These are phyloP conservation scores for Neogobius melanostomus DNA, from an alignment of 2,113 vertebrate genomes.

Conservation along the genomic window DNA sequence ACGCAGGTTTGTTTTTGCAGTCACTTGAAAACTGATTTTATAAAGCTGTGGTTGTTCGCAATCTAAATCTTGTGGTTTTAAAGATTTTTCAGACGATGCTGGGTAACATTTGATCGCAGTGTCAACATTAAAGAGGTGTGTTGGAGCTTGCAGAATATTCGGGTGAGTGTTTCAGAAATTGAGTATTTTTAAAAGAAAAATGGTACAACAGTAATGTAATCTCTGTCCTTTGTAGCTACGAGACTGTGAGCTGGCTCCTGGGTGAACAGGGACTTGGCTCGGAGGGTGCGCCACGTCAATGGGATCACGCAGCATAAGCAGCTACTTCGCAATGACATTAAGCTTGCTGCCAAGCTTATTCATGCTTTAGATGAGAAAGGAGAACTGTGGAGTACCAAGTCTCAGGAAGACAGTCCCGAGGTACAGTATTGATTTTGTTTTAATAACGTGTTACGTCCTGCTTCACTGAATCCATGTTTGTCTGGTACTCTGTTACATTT, in stretches of 20 bases:
- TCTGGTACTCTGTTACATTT: background rate
- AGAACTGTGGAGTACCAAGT: conserved; percentile 79
- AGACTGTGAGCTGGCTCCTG: conserved; percentile 90
- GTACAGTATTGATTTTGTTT: conserved; percentile 31
- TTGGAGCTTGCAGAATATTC: conserved; percentile 92
- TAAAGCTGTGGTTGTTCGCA: background rate
- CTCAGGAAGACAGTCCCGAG: conserved; percentile 71
- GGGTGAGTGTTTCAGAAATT: conserved; percentile 71
- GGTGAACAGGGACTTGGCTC: conserved; percentile 88
- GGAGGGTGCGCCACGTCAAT: conserved; percentile 86
- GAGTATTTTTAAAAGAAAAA: background rate
- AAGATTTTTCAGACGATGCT: conserved; percentile 90
- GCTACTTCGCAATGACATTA: conserved; percentile 90
- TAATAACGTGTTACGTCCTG: background rate
- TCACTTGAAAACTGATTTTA: background rate
- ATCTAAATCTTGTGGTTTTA: background rate
- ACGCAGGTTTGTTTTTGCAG: conserved; percentile 76
- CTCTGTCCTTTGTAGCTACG: conserved; percentile 75
- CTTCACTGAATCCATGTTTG: background rate
- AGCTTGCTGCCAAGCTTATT: conserved; percentile 88
- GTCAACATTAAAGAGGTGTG: conserved; percentile 94
- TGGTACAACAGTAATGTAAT: background rate
- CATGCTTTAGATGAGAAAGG: conserved; percentile 87
- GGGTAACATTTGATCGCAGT: conserved; percentile 89
- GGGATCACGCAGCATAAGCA: conserved; percentile 91